Percentiles rank a stretch among this genome's conserved stretches.
phyloP scores from a whole-genome alignment of 2,888 invertebrate genomes.

The Nephrotoma flavescens region DNA sequence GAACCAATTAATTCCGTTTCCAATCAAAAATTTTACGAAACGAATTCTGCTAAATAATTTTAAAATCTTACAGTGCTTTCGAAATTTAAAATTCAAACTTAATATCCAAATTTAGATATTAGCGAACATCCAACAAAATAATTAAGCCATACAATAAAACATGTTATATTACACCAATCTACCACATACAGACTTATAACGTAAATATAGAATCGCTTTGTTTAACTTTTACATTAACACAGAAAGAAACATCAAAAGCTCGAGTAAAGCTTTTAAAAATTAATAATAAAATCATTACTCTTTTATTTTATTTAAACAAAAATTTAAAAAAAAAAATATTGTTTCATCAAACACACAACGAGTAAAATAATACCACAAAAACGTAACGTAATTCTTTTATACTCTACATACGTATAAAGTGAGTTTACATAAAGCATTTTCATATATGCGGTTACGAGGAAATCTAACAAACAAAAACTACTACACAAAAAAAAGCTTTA shows the following conservation, averaged over 20 bases:
- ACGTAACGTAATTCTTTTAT: not conserved
- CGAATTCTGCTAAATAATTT: too few relatives aligned
- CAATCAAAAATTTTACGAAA: too few relatives aligned
- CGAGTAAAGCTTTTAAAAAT: not conserved
- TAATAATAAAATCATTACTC: not conserved
- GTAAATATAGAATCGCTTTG: not conserved
- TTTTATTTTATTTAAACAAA: not conserved
- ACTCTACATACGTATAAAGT: not conserved
- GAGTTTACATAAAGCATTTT: not conserved
- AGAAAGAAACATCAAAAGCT: not conserved
- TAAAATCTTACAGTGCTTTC: too few relatives aligned
- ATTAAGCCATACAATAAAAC: too few relatives aligned
- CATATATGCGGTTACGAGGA: not conserved
- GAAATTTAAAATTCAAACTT: too few relatives aligned
- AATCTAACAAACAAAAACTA: not conserved
- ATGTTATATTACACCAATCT: too few relatives aligned
- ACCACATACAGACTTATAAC: too few relatives aligned
- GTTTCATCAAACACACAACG: not conserved
- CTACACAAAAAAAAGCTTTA: not conserved
- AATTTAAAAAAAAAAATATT: not conserved
- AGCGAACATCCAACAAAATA: too few relatives aligned
- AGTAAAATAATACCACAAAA: not conserved
- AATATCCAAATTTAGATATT: too few relatives aligned
- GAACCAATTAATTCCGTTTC: too few relatives aligned
- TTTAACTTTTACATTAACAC: not conserved